Percentiles rank a stretch among this genome's conserved stretches.
phyloP scores from a whole-genome alignment of 2,888 invertebrate genomes.

The Eristalis intricaria region DNA sequence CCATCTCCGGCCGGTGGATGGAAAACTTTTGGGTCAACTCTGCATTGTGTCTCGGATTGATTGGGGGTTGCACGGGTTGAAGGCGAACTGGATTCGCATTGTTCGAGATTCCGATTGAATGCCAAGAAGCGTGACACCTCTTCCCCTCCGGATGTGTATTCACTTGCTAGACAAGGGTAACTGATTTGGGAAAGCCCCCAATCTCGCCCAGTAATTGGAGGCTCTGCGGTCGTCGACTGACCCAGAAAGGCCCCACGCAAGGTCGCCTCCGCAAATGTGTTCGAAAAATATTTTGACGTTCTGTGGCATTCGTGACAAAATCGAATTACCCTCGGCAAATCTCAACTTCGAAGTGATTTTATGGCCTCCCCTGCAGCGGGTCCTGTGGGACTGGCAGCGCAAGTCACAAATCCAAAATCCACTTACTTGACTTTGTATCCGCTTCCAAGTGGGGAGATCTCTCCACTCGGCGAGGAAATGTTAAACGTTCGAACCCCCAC shows the following conservation, averaged over 20 bases:
- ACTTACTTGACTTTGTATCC: constrained; percentile 48
- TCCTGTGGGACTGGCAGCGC: constrained; percentile 56
- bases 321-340: constrained; percentile 56
- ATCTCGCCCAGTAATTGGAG: constrained; percentile 10
- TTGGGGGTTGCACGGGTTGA: constrained; percentile 63
- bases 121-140: constrained; percentile 30
- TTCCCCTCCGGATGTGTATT: constrained; percentile 49
- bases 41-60: constrained; percentile 60
- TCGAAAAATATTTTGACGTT: constrained; percentile 62
- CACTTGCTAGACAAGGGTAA: constrained; percentile 7
- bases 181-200: constrained; percentile 11
- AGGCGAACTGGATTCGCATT: constrained; percentile 47
- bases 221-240: constrained; percentile 3
- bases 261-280: constrained; percentile 3
- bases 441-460: neutral
- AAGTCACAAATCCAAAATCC: constrained; percentile 58
- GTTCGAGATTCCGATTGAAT: constrained; percentile 30
- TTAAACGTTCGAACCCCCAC: constrained; percentile 64
- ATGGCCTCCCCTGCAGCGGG: constrained; percentile 10
- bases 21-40: constrained; percentile 66
- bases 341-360: constrained; percentile 35
- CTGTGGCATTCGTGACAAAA: constrained; percentile 39
- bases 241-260: constrained; percentile 1
- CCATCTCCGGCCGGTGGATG: neutral
- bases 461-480: constrained; percentile 15